These are phyloP conservation scores for Alectura lathami DNA, from an alignment of 2,113 vertebrate species.

Conservation along the genomic window DNA sequence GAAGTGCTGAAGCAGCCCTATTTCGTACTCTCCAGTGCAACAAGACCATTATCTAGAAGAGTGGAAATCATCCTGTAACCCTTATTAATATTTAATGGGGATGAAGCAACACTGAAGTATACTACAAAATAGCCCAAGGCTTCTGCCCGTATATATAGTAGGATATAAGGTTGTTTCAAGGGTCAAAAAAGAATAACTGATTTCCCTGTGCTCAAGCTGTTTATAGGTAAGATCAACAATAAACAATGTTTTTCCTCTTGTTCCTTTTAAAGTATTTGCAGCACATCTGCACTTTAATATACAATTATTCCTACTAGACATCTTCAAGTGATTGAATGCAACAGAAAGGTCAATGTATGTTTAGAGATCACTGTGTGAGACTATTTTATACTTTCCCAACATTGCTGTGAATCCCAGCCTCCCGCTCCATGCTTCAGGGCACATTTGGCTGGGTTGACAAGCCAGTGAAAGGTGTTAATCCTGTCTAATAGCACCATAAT, in stretches of 20 bases:
- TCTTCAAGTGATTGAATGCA: constrained; percentile 36
- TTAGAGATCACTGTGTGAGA: constrained; percentile 18
- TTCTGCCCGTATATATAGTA: constrained; percentile 22
- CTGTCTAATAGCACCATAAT: constrained; percentile 56
- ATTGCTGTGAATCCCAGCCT: constrained; percentile 23
- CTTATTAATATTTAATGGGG: constrained; percentile 76
- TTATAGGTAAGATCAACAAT: constrained; percentile 34
- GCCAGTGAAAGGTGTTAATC: constrained; percentile 66
- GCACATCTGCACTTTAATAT: constrained; percentile 43
- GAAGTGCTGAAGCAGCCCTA: constrained; percentile 75
- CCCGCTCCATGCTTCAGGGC: constrained; percentile 5
- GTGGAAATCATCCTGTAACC: constrained; percentile 63
- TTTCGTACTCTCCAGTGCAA: constrained; percentile 66
- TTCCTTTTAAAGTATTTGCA: constrained; percentile 28
- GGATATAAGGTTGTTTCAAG: constrained; percentile 41
- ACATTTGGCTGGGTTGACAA: constrained; percentile 60
- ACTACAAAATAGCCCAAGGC: constrained; percentile 40
- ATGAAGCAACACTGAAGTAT: constrained; percentile 24
- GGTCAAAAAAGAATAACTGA: constrained; percentile 42
- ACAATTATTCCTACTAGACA: constrained; percentile 42
- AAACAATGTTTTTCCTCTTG: constrained; percentile 33
- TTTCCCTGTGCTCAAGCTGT: constrained; percentile 47
- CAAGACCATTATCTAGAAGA: constrained; percentile 71
- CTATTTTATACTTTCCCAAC: constrained; percentile 23
- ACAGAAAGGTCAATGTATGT: constrained; percentile 50